These are phyloP conservation scores for Ecliptopera silaceata DNA, from an alignment of 2,888 invertebrate species.

Conservation along the genomic window DNA sequence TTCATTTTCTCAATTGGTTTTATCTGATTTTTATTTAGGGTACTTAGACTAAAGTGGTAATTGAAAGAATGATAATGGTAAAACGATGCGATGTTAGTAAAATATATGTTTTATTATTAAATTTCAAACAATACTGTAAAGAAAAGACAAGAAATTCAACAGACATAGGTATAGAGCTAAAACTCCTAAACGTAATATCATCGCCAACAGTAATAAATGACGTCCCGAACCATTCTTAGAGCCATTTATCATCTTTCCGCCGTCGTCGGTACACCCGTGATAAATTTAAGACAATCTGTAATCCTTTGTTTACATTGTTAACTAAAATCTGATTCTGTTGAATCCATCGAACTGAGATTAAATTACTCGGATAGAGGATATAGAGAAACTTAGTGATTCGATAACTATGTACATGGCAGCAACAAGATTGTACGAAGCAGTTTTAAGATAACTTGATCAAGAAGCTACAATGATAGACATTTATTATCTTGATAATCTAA, in stretches of 20 bases:
- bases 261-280: slow-evolving; percentile 21
- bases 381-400: not conserved
- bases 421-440: not conserved
- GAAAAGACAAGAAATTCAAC: not conserved
- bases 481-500: not conserved
- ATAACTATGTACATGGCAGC: not conserved
- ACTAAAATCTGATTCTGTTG: slow-evolving; percentile 1
- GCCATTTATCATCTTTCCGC: slow-evolving; percentile 30
- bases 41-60: too few species aligned
- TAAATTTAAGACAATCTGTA: slow-evolving; percentile 25
- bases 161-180: slow-evolving; percentile 1
- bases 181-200: slow-evolving; percentile 19
- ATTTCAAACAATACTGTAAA: too few species aligned
- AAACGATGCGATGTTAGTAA: too few species aligned
- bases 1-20: not conserved
- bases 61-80: too few species aligned
- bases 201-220: slow-evolving; percentile 27
- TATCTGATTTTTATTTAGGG: not conserved
- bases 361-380: not conserved
- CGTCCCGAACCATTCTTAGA: slow-evolving; percentile 16
- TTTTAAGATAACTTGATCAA: not conserved
- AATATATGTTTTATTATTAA: too few species aligned
- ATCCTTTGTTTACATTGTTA: slow-evolving; percentile 16
- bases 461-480: not conserved
- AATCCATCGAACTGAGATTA: not conserved